Evolutionary conservation across 2,888 invertebrate species (phyloP), one percentile per base, ranked within the genome.

Genomic region (Meteorus colon): DNA sequence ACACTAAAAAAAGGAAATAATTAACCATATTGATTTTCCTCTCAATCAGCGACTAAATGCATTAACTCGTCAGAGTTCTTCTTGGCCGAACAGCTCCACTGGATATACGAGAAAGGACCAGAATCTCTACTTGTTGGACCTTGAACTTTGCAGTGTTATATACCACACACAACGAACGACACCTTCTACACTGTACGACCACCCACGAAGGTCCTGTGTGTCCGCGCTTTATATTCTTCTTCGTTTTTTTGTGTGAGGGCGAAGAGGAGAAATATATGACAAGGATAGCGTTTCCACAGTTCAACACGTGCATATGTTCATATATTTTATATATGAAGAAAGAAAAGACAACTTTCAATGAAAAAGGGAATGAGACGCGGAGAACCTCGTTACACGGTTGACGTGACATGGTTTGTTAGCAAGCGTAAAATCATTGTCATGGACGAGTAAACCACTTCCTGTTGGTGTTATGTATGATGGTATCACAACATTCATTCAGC

Each of bases 131-230:
- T 82, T 84, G 84, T 37, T 27, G 45, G 67, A 41, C 65, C 67
- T 68, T 45, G 48, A 29, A 68, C 51, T 34, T 31, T 63, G 87
- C 85, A 87, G 84, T 88, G 82, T 85, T 82, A 84, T 83, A 82
- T 86, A 82, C 89, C 89, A 89, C 89, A 89, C 89, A 89, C 88
- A 87, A 88, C 86, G 89, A 55, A 8, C 88, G 89, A 89, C 89
- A 89, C 89, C 88, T 89, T 80, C 85, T 82, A 84, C 84, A 84
- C 80, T 67, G 41, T 34, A 19, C 27, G 72, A 72, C 63, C 72
- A 72, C 72, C 72, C 72, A 72, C 72, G 72, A 63, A 72, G 48
- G 51, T 69, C 37, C 65, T 37, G n/a, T 63, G 16, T 24, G 24
- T n/a, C 16, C 34, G n/a, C 34, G 37, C 24, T n/a, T 41, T 41